A percentile compares a stretch with the other conserved stretches of the same genome.
Evolutionary conservation across 2,888 invertebrate species (phyloP).

Genomic region (Agrotis clavis): DNA sequence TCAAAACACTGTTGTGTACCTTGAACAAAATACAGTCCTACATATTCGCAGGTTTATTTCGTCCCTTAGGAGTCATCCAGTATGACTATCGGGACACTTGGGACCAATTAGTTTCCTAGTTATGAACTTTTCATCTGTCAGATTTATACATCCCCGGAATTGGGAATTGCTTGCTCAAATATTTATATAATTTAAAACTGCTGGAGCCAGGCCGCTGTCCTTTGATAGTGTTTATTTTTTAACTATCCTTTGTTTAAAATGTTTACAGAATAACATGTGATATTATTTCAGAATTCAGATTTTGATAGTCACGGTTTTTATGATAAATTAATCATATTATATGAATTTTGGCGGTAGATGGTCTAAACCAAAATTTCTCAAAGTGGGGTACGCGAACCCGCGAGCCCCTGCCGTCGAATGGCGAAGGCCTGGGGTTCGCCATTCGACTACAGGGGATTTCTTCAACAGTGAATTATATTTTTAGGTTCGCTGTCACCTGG

Average conservation of each 20-base stretch:
- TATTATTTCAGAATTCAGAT: too few species aligned
- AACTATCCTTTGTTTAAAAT: background rate
- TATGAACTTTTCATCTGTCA: constrained; percentile 83
- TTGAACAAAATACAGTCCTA: constrained; percentile 56
- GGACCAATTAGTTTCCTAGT: constrained; percentile 85
- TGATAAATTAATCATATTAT: too few species aligned
- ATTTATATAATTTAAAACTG: constrained; percentile 66
- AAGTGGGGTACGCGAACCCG: too few species aligned
- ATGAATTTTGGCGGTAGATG: too few species aligned
- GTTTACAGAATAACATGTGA: background rate
- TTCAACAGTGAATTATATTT: too few species aligned
- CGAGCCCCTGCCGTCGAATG: too few species aligned
- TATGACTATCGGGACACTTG: constrained; percentile 76
- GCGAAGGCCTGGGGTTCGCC: too few species aligned
- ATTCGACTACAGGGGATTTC: too few species aligned
- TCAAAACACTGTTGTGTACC: constrained; percentile 39
- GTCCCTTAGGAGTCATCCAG: constrained; percentile 77
- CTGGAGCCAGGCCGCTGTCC: constrained; percentile 30
- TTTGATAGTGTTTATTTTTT: constrained; percentile 41
- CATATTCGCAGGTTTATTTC: constrained; percentile 62
- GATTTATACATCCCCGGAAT: constrained; percentile 70
- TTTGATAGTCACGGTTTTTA: too few species aligned
- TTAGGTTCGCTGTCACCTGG: too few species aligned
- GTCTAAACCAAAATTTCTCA: too few species aligned
- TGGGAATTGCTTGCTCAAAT: constrained; percentile 68